phyloP scores from a whole-genome alignment of 1,140 invertebrate species.

The Contarinia nasturtii region DNA sequence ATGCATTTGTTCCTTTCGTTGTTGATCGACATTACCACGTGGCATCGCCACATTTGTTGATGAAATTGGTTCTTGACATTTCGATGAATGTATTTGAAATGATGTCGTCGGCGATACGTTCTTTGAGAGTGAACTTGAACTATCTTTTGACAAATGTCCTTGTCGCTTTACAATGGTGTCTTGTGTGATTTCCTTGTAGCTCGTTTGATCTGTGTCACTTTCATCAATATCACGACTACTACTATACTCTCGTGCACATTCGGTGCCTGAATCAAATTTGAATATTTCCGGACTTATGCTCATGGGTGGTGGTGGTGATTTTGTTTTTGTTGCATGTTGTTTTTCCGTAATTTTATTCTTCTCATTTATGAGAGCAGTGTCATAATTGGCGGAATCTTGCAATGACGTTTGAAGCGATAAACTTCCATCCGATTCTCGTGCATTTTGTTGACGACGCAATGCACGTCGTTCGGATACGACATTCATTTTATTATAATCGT shows the following conservation, averaged over 20 bases:
- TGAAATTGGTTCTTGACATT: background rate
- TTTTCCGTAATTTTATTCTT: background rate
- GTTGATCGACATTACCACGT: background rate
- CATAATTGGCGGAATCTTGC: background rate
- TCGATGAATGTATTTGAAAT: background rate
- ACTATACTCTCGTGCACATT: no score
- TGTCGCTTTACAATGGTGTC: no score
- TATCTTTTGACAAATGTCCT: no score
- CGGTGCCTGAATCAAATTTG: slow-evolving; percentile 12
- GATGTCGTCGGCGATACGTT: no score
- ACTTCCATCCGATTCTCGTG: no score
- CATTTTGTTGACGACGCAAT: slow-evolving; percentile 8
- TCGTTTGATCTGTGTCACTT: background rate
- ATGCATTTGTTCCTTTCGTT: background rate
- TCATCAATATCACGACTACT: background rate
- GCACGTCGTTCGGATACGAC: slow-evolving; percentile 18
- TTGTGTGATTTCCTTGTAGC: background rate
- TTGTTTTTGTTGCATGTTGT: slow-evolving; percentile 7
- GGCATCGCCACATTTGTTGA: no score
- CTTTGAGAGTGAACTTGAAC: no score
- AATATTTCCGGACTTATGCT: slow-evolving; percentile 13
- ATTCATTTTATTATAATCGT: slow-evolving; percentile 18
- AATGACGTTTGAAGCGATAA: background rate
- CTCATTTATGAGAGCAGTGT: slow-evolving; percentile 1
- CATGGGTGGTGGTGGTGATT: background rate